Evolutionary conservation across 37 sponge, comb jelly and placozoan genomes (phyloP), one percentile per base, ranked within the genome.

Genomic region (Eunapius fragilis): DNA sequence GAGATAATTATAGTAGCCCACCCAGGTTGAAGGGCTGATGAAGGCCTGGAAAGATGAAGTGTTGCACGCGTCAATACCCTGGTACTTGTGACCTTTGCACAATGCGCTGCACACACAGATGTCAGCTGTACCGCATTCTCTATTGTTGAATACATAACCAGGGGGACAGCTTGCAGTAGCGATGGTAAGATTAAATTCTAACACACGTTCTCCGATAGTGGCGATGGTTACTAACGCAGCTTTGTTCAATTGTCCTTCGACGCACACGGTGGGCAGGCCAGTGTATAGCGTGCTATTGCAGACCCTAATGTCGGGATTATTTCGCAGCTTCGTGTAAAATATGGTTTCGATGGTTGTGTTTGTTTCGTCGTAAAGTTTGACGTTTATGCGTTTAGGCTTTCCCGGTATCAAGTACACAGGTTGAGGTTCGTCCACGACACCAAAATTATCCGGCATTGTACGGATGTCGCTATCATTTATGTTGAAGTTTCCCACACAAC

Each of bases 21-120:
- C 78, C 88, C 88, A 88, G 70, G 36, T 76, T 30, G 83, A 83
- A n/a, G 36, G 82, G 5, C 25, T 71, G 14, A 88, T 14, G 48
- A 73, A 75, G 25, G 82, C 82, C n/a, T 34, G 36, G 27, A 67
- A 70, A n/a, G 31, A 67, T n/a, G 72, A 37, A n/a, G 24, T 69
- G 26, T 72, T 72, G 69, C 82, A 81, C 0, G 22, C 28, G 4
- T 36, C 32, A 24, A 81, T 69, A 13, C 82, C 82, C 2, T 10
- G 4, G 67, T 81, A 81, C n/a, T 6, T n/a, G 5, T 81, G 35
- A 36, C 72, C 35, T 25, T 50, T 31, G 32, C 32, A 30, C 31
- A 30, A 30, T 69, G 82, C 82, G 33, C 70, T 32, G 30, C 82
- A 81, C 32, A 28, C 70, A 19, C 82, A 81, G 33, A 35, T 28